A percentile compares a stretch with the other conserved stretches of the same genome.
Evolutionary conservation across 2,797 vertebrate species (phyloP).

Genomic region (Gouania willdenowi): DNA sequence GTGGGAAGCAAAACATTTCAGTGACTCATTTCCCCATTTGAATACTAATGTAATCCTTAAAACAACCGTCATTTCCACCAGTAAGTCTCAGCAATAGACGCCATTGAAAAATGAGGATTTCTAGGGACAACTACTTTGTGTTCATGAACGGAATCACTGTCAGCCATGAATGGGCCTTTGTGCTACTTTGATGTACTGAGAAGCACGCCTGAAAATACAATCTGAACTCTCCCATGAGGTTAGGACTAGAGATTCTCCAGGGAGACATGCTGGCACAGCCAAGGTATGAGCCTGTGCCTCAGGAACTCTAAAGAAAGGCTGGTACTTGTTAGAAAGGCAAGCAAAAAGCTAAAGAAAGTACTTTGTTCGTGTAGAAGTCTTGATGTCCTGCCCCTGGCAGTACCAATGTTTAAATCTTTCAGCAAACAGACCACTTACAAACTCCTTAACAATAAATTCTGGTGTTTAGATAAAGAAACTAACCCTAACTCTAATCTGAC

Average conservation of each 20-base stretch:
- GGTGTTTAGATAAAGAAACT: too few species aligned
- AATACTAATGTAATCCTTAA: slow-evolving; percentile 63
- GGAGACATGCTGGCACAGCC: slow-evolving; percentile 55
- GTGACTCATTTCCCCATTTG: slow-evolving; percentile 36
- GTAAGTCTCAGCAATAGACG: slow-evolving; percentile 70
- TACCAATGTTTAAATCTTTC: too few species aligned
- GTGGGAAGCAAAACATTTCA: slow-evolving; percentile 51
- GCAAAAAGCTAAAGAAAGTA: too few species aligned
- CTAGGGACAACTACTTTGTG: slow-evolving; percentile 68
- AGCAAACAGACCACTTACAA: too few species aligned
- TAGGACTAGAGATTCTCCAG: slow-evolving; percentile 59
- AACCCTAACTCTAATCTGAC: too few species aligned
- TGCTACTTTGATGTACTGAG: slow-evolving; percentile 52
- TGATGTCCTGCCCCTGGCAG: too few species aligned
- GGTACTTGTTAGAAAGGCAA: too few species aligned
- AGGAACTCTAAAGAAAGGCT: slow-evolving; percentile 18
- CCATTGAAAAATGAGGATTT: slow-evolving; percentile 75
- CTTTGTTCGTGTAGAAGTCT: too few species aligned
- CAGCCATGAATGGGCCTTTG: slow-evolving; percentile 74
- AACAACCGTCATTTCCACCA: slow-evolving; percentile 67
- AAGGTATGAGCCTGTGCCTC: slow-evolving; percentile 48
- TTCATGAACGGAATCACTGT: slow-evolving; percentile 76
- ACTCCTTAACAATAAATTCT: too few species aligned
- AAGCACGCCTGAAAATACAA: slow-evolving; percentile 65
- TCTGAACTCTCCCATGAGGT: slow-evolving; percentile 76